These are phyloP conservation scores for Tychaedon coryphoeus DNA, from an alignment of 2,113 vertebrate genomes.

Conservation along the genomic window DNA sequence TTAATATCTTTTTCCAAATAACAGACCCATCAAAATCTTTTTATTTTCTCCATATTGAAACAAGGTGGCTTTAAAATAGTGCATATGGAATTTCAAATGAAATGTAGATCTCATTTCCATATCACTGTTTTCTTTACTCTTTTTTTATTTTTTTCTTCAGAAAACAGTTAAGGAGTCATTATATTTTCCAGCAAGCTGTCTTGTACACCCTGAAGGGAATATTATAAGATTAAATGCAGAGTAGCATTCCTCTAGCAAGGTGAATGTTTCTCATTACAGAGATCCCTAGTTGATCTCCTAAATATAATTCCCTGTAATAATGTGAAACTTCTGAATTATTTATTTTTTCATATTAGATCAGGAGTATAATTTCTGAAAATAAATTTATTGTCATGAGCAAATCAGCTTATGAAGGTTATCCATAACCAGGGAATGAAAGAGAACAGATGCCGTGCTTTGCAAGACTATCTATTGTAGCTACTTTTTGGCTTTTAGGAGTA, in stretches of 20 bases:
- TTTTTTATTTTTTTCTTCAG: slow-evolving; percentile 37
- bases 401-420: slow-evolving; percentile 72
- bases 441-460: slow-evolving; percentile 53
- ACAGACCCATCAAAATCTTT: slow-evolving; percentile 39
- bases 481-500: slow-evolving; percentile 44
- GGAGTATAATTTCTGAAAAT: slow-evolving; percentile 76
- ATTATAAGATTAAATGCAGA: slow-evolving; percentile 78
- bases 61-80: slow-evolving; percentile 38
- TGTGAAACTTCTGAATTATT: slow-evolving; percentile 78
- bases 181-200: slow-evolving; percentile 72
- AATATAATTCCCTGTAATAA: slow-evolving; percentile 78
- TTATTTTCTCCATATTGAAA: slow-evolving; percentile 63
- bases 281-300: slow-evolving; percentile 74
- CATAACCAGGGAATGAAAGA: slow-evolving; percentile 61
- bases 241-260: slow-evolving; percentile 72
- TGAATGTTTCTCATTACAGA: slow-evolving; percentile 75
- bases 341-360: slow-evolving; percentile 77
- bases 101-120: slow-evolving; percentile 67
- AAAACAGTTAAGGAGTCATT: slow-evolving; percentile 69
- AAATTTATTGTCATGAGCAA: slow-evolving; percentile 74
- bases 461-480: slow-evolving; percentile 44
- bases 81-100: slow-evolving; percentile 59
- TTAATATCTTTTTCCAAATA: slow-evolving; percentile 20
- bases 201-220: slow-evolving; percentile 75
- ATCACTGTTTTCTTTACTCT: slow-evolving; percentile 64